Evolutionary conservation across 1,140 invertebrate species (phyloP).

Genomic region (Elysia chlorotica): DNA sequence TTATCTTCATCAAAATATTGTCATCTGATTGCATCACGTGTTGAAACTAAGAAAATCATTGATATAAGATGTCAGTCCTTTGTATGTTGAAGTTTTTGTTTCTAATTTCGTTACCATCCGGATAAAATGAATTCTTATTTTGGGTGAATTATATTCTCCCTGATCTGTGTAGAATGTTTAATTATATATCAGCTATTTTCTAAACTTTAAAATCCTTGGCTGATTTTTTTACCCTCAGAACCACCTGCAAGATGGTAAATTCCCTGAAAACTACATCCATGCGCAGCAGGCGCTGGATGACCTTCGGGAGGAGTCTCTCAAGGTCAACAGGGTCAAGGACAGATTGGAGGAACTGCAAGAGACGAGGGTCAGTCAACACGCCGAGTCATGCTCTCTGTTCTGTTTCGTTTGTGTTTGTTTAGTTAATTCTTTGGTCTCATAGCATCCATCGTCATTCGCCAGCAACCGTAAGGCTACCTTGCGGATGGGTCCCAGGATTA

Average conservation of each 20-base stretch:
- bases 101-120: no score
- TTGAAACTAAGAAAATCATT: no score
- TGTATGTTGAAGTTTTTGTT: no score
- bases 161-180: no score
- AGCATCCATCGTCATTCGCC: background rate
- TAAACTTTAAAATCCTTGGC: no score
- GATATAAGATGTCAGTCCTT: no score
- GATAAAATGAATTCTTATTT: no score
- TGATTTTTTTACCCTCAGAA: no score
- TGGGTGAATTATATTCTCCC: no score
- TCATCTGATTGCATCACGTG: no score
- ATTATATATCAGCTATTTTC: no score
- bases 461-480: background rate
- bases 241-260: slow-evolving; percentile 32
- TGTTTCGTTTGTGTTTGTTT: background rate
- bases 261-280: slow-evolving; percentile 43
- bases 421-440: background rate
- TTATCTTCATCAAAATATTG: no score
- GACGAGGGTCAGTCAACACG: slow-evolving; percentile 30
- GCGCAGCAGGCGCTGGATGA: slow-evolving; percentile 45
- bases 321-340: slow-evolving; percentile 37
- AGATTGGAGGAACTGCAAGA: slow-evolving; percentile 44
- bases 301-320: slow-evolving; percentile 25
- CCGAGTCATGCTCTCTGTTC: background rate
- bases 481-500: background rate